Conservation (phyloP, 2,888 invertebrate genomes). For the Eremobia ochroleuca region DNA sequence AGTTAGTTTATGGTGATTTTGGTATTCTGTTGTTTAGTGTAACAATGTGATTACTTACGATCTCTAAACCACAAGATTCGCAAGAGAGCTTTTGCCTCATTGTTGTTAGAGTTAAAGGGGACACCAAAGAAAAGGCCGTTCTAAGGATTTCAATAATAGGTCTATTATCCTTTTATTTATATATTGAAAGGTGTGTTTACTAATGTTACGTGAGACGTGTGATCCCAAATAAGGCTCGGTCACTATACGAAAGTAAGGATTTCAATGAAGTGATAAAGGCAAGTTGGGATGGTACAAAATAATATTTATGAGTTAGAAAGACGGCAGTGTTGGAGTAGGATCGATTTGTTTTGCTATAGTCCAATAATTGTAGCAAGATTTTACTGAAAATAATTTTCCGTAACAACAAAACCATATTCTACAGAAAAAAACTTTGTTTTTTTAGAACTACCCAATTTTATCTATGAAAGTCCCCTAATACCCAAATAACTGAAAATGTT, state of each 20-base stretch:
- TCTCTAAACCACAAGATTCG: not conserved
- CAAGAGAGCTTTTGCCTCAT: not conserved
- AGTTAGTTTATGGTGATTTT: constrained; percentile 36
- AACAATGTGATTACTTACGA: not conserved
- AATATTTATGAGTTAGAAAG: too few species aligned
- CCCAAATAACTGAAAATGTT: not conserved
- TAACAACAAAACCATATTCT: not conserved
- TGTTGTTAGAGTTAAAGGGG: not conserved
- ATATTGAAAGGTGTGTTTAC: too few species aligned
- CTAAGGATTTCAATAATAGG: not conserved
- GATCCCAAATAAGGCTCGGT: too few species aligned
- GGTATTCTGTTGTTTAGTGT: constrained; percentile 10
- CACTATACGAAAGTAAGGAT: too few species aligned
- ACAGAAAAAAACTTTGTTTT: not conserved
- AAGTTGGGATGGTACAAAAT: too few species aligned
- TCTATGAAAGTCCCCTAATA: not conserved
- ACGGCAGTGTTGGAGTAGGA: too few species aligned
- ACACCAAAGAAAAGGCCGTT: not conserved
- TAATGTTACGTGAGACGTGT: too few species aligned
- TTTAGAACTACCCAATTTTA: not conserved
- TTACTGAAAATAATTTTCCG: too few species aligned
- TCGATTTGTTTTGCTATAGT: too few species aligned
- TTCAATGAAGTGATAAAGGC: too few species aligned
- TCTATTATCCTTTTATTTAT: too few species aligned
- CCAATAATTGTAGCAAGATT: too few species aligned